Base-by-base conservation (phyloP, 2,888 invertebrate genomes). In the Salpingus planirostris region DNA sequence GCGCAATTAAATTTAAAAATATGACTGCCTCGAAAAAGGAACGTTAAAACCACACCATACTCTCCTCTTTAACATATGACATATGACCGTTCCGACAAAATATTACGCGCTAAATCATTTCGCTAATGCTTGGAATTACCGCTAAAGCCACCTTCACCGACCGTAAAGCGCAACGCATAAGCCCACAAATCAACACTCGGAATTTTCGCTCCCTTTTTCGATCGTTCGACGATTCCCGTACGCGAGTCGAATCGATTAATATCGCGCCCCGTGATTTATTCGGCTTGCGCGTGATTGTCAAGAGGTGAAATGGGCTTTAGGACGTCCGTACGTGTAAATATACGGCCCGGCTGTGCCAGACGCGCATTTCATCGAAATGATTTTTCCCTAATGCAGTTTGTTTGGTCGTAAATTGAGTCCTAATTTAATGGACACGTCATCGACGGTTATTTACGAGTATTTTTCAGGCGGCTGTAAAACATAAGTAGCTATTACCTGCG, bases 401-500 rank as follows among this genome's bases (percentile, higher is more conserved):
- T 51, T 50, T 38, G 53, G 50, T 48, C 52, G 50, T 59, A 58
- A 59, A 59, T 58, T 52, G 50, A 47, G 51, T 51, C 54, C 56
- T 59, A 59, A 60, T 59, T 60, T 59, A 60, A 59, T 56, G 57
- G 52, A 54, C 54, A 54, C 51, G 59, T 60, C 59, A 54, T 57
- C 54, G 46, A 40, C 37, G 42, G 40, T 52, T 51, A 58, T 58
- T 58, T 57, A 58, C 50, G 53, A 50, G 47, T 50, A 50, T 55
- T 57, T 55, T 57, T 55, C 53, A 50, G 51, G 47, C 44, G 54
- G 57, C 47, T 57, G 57, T 60, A 60, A 60, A 60, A 57, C 54
- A 53, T 58, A 58, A 59, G 59, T 58, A 58, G 57, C 58, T 50
- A 59, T 59, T 59, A 57, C 54, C 48, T 39, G 47, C 44, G 34